A percentile compares a stretch with the other conserved stretches of the same genome.
Evolutionary conservation across 2,888 invertebrate genomes (phyloP).

Genomic region (Volucella zonaria): DNA sequence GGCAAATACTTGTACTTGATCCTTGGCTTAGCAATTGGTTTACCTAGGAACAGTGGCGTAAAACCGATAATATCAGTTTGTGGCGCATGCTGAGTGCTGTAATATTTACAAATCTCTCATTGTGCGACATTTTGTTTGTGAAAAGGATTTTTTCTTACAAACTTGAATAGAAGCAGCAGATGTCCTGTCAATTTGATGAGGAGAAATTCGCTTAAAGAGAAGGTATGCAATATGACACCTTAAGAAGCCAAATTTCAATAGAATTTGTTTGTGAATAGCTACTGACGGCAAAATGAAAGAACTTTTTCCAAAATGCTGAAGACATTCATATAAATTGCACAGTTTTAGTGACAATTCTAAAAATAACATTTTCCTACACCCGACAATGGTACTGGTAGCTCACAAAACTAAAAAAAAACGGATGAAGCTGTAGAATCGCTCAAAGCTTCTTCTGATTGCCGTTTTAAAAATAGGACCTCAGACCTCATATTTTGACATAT

Average conservation of each 20-base stretch:
- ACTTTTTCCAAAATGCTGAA: not conserved
- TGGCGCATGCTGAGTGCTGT: slow-evolving; percentile 77
- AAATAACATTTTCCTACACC: too few species aligned
- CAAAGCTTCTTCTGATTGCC: too few species aligned
- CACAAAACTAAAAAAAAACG: too few species aligned
- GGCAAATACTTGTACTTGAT: slow-evolving; percentile 40
- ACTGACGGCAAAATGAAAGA: slow-evolving; percentile 34
- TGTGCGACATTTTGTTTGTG: slow-evolving; percentile 61
- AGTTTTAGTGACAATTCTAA: too few species aligned
- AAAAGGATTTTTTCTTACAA: slow-evolving; percentile 47
- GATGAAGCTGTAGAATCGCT: too few species aligned
- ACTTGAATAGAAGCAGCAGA: slow-evolving; percentile 50
- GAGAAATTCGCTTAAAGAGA: slow-evolving; percentile 3
- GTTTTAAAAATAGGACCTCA: too few species aligned
- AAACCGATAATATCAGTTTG: slow-evolving; percentile 75
- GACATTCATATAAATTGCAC: not conserved
- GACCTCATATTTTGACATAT: too few species aligned
- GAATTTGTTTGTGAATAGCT: slow-evolving; percentile 56
- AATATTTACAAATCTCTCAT: slow-evolving; percentile 78
- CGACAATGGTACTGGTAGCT: too few species aligned
- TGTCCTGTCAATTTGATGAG: slow-evolving; percentile 30
- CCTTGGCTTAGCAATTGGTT: slow-evolving; percentile 28
- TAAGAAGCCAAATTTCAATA: slow-evolving; percentile 62
- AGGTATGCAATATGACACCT: slow-evolving; percentile 48
- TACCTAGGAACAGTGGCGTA: slow-evolving; percentile 64